phyloP scores from a whole-genome alignment of 2,113 vertebrate species.

The Taxidea taxus region DNA sequence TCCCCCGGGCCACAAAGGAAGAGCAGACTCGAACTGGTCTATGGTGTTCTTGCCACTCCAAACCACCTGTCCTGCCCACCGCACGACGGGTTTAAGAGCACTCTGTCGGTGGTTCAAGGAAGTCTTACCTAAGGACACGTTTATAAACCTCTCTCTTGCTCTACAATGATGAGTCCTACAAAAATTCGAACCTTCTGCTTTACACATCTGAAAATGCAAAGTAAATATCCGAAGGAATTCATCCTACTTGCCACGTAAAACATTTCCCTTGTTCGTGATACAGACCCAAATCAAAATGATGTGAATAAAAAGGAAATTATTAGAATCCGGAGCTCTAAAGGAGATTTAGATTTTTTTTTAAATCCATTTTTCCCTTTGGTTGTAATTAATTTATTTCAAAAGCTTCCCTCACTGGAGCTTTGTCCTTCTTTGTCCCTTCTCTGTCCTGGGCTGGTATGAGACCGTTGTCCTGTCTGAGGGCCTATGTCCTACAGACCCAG shows the following conservation, averaged over 20 bases:
- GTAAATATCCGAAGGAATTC: neutral
- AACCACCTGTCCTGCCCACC: neutral
- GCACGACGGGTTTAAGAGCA: conserved; percentile 59
- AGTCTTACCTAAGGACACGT: conserved; percentile 49
- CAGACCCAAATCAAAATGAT: neutral
- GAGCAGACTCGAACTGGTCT: neutral
- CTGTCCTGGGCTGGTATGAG: neutral
- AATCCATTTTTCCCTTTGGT: neutral
- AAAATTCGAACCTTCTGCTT: neutral
- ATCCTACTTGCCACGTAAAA: neutral
- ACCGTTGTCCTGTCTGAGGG: neutral
- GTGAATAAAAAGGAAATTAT: neutral
- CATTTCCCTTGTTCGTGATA: neutral
- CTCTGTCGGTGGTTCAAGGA: conserved; percentile 51
- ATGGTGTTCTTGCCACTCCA: neutral
- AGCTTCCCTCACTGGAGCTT: neutral
- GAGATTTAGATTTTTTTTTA: neutral
- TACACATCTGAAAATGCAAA: neutral
- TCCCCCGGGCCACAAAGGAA: neutral
- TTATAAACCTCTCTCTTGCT: conserved; percentile 46
- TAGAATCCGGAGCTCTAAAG: neutral
- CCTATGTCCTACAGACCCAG: neutral
- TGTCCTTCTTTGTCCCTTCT: neutral
- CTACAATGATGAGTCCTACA: conserved; percentile 16
- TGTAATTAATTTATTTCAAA: neutral